Percentiles rank a stretch among this genome's conserved stretches.
Evolutionary conservation across 1,140 invertebrate species (phyloP).

Genomic region (Musca domestica): DNA sequence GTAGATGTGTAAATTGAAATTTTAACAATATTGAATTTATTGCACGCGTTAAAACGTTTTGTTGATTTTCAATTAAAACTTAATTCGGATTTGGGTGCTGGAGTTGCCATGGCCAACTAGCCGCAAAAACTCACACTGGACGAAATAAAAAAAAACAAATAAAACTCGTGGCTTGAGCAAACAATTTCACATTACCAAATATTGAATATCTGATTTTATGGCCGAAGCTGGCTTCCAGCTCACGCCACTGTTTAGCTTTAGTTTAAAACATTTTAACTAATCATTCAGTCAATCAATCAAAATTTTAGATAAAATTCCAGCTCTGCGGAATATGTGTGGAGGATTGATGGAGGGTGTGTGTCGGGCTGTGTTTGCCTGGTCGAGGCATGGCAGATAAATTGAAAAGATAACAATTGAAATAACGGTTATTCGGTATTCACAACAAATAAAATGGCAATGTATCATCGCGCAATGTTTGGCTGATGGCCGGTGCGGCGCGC

Average conservation of each 20-base stretch:
- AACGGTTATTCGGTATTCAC: too few relatives aligned
- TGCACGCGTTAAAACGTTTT: slow-evolving; percentile 19
- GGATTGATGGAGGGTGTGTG: too few relatives aligned
- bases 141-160: too few relatives aligned
- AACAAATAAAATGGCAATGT: too few relatives aligned
- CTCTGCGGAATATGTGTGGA: neutral
- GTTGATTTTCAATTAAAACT: slow-evolving; percentile 18
- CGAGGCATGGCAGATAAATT: neutral
- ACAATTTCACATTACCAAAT: too few relatives aligned
- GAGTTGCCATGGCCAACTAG: neutral
- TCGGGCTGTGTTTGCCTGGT: too few relatives aligned
- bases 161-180: too few relatives aligned
- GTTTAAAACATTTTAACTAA: slow-evolving; percentile 2
- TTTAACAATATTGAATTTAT: slow-evolving; percentile 19
- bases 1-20: slow-evolving; percentile 22
- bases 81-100: neutral
- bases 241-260: neutral
- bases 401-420: slow-evolving; percentile 1
- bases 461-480: too few relatives aligned
- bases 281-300: slow-evolving; percentile 20
- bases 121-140: too few relatives aligned
- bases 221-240: too few relatives aligned
- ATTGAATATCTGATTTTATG: too few relatives aligned
- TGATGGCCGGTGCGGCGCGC: too few relatives aligned
- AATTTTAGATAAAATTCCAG: neutral